Evolutionary conservation across 2,113 vertebrate genomes (phyloP).

Genomic region (Falcunculus frontatus): DNA sequence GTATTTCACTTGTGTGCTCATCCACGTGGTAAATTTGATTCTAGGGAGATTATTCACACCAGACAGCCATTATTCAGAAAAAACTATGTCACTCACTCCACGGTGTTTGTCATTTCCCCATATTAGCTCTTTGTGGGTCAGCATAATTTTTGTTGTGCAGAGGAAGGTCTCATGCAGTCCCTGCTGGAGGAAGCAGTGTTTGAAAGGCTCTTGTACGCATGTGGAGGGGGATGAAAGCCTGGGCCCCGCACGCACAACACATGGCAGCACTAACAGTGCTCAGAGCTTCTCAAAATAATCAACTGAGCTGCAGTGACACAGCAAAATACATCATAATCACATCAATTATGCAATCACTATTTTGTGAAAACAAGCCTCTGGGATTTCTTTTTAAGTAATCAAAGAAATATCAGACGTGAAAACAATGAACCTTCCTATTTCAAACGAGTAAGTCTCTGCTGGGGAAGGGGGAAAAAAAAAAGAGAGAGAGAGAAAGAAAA

Average conservation of each 20-base stretch:
- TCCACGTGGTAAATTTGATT: not conserved
- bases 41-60: not conserved
- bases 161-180: not conserved
- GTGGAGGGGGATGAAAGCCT: not conserved
- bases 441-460: not conserved
- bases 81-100: not conserved
- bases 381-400: conserved; percentile 62
- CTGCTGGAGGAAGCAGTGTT: not conserved
- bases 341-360: conserved; percentile 57
- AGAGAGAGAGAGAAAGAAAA: not conserved
- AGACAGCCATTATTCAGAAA: not conserved
- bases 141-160: not conserved
- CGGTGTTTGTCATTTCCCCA: not conserved
- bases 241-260: not conserved
- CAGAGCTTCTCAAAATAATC: conserved; percentile 55
- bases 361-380: conserved; percentile 62
- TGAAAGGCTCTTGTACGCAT: not conserved
- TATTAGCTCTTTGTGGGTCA: not conserved
- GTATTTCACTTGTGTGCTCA: not conserved
- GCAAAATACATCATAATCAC: conserved; percentile 54
- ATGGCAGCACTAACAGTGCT: not conserved
- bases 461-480: not conserved
- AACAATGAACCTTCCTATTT: conserved; percentile 51
- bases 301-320: conserved; percentile 30
- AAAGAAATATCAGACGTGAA: conserved; percentile 48